These are phyloP conservation scores for Phalangium opilio DNA, from an alignment of 2,888 invertebrate species.

Conservation along the genomic window DNA sequence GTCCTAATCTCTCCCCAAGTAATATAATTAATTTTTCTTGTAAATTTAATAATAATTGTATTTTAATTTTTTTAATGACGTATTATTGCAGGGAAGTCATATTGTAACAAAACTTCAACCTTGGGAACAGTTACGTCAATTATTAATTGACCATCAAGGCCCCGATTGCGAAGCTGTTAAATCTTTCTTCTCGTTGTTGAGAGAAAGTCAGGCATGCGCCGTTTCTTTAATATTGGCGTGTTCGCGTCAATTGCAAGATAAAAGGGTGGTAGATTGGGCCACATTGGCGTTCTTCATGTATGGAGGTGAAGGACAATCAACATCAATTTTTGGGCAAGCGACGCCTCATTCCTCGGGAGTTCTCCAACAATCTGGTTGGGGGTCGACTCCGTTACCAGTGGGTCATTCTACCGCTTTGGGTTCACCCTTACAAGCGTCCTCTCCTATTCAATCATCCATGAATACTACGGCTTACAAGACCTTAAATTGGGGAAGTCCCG, in stretches of 20 bases:
- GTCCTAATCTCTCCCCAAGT: conserved; percentile 73
- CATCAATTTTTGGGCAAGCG: not conserved
- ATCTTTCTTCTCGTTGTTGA: conserved; percentile 65
- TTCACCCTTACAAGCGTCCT: too few relatives aligned
- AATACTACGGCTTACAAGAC: too few relatives aligned
- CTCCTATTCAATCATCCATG: too few relatives aligned
- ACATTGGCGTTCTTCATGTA: conserved; percentile 80
- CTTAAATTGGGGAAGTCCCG: too few relatives aligned
- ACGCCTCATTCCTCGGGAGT: not conserved
- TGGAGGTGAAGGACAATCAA: conserved; percentile 50
- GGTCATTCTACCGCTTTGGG: too few relatives aligned
- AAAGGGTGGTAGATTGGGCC: conserved; percentile 60
- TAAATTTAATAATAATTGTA: not conserved
- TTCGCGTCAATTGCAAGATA: conserved; percentile 18
- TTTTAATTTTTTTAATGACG: not conserved
- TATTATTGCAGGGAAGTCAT: conserved; percentile 58
- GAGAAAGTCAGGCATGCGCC: conserved; percentile 35
- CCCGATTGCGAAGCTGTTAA: conserved; percentile 71
- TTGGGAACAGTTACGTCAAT: conserved; percentile 66
- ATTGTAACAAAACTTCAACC: conserved; percentile 68
- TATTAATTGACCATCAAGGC: conserved; percentile 65
- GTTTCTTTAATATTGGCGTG: conserved; percentile 15
- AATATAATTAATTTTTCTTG: conserved; percentile 13
- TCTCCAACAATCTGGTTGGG: not conserved
- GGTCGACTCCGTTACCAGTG: too few relatives aligned